Base-by-base conservation (phyloP, 2,888 invertebrate genomes). In the Cotesia congregata region DNA sequence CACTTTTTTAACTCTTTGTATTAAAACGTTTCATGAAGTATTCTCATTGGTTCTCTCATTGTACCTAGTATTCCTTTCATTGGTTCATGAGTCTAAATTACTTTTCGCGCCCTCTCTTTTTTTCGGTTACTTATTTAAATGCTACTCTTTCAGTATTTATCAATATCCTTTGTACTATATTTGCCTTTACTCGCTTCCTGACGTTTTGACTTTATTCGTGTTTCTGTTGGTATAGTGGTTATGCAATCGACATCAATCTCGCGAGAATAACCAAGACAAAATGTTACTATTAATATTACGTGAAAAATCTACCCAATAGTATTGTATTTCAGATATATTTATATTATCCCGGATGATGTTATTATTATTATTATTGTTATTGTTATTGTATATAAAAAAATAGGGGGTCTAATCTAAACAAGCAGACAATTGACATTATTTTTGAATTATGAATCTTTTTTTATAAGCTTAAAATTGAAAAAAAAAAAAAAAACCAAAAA, bases 241-340 rank as follows among this genome's bases (percentile, higher is more conserved):
- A 88, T 88, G 85, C 87, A 88, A 88, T 86, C 86, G 87, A 86
- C 86, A 87, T 86, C 86, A 86, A 87, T 88, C 84, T 87, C 78
- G 79, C 79, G 80, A 82, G 84, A 84, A 71, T 85, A 86, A 86
- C 83, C 85, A 83, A 88, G 87, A 86, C 85, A 86, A 86, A 87
- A 85, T 84, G 83, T 80, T 80, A 80, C 83, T 79, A 80, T 77
- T 82, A 80, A 81, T 83, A 69, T 79, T 79, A 77, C 74, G 50
- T 50, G 7, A 50, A 50, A 50, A 50, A 50, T 9, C 12, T 50
- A 50, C 12, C 50, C 50, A 50, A 7, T 7, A 50, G 50, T 12
- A 50, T 50, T 12, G 12, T 50, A 50, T 50, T 50, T 50, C 50
- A 4, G 3, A 12, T 7, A 4, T 50, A 12, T 50, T 12, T 12